Percentiles rank a stretch among this genome's conserved stretches.
Evolutionary conservation across 53 echinoderm and acorn worm genomes (phyloP).

Genomic region (Henricia sp.): DNA sequence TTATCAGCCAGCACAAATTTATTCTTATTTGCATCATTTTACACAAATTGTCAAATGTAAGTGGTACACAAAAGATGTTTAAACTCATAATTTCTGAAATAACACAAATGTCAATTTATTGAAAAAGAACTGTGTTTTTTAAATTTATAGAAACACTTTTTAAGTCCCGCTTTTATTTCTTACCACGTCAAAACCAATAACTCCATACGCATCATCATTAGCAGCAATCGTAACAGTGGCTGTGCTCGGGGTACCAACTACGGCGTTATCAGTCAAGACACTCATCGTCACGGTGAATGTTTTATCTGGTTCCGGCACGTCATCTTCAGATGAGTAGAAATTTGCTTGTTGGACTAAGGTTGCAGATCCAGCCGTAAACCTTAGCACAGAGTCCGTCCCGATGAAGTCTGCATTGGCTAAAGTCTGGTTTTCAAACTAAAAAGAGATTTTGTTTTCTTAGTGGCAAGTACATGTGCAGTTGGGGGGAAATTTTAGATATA

Average conservation of each 20-base stretch:
- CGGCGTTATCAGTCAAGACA: conserved; percentile 36
- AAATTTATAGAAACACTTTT: neutral
- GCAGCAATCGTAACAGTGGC: conserved; percentile 73
- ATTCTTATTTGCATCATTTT: neutral
- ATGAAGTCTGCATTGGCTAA: conserved; percentile 62
- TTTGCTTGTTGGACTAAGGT: conserved; percentile 43
- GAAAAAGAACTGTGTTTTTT: too few species aligned
- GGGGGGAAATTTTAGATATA: neutral
- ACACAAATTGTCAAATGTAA: too few species aligned
- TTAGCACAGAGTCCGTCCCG: conserved; percentile 61
- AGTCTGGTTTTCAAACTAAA: conserved; percentile 63
- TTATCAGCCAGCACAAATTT: neutral
- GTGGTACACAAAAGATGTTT: too few species aligned
- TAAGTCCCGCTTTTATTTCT: conserved; percentile 20
- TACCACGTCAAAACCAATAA: conserved; percentile 86
- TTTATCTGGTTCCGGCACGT: conserved; percentile 74
- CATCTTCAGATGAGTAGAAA: conserved; percentile 73
- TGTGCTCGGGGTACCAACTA: conserved; percentile 55
- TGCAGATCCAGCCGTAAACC: conserved; percentile 46
- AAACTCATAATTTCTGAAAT: too few species aligned
- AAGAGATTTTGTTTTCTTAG: neutral
- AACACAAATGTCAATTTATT: too few species aligned
- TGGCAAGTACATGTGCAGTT: neutral
- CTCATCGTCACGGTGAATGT: conserved; percentile 58
- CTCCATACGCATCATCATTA: conserved; percentile 94